Conservation (phyloP, 2,797 vertebrate species). For the Tauraco hartlaubi region DNA sequence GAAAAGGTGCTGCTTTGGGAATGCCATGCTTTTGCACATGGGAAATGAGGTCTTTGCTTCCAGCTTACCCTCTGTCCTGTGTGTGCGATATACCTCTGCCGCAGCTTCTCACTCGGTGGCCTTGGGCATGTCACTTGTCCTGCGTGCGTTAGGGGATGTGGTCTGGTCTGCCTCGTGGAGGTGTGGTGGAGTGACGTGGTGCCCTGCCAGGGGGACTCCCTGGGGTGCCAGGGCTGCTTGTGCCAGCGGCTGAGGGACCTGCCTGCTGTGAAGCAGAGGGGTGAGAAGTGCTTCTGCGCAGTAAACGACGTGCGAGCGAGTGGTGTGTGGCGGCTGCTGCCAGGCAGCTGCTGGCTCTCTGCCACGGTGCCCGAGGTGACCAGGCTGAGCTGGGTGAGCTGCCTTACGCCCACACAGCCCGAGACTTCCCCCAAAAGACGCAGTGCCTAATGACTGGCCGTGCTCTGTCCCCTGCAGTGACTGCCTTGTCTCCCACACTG, state of each 20-base stretch:
- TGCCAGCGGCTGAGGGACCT: neutral
- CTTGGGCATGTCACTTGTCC: neutral
- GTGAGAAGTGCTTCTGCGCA: neutral
- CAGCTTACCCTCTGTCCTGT: neutral
- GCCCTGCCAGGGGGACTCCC: too few relatives aligned
- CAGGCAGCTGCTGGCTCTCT: neutral
- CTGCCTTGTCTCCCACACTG: neutral
- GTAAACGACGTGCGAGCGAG: neutral
- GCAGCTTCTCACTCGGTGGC: neutral
- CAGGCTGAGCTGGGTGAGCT: neutral
- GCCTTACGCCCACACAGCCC: neutral
- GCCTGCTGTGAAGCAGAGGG: neutral
- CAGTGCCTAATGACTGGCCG: accelerated
- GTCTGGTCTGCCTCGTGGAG: neutral
- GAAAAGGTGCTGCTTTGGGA: neutral
- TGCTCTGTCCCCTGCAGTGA: neutral
- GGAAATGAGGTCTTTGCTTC: neutral
- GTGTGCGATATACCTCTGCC: accelerated
- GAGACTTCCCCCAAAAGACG: neutral
- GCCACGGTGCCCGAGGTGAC: accelerated
- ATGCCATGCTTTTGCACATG: accelerated
- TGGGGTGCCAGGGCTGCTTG: neutral
- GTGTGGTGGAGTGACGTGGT: neutral
- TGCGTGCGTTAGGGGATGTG: accelerated
- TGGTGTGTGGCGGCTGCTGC: neutral